These are phyloP conservation scores for Styela clava DNA, from an alignment of 23 tunicate genomes.

Conservation along the genomic window DNA sequence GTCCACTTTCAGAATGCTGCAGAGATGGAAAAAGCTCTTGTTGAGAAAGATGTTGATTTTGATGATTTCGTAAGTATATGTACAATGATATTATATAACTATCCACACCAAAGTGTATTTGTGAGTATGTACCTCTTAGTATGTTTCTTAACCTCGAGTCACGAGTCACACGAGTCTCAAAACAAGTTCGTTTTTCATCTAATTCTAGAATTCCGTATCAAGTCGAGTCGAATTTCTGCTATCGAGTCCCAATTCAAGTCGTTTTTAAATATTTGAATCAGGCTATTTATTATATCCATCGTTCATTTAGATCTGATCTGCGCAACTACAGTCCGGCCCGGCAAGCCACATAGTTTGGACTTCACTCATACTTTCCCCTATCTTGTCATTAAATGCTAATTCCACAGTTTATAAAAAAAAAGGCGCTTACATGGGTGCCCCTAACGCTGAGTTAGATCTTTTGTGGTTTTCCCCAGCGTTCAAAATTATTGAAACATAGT, in stretches of 20 bases:
- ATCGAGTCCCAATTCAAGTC: too few relatives aligned
- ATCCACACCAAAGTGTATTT: not conserved
- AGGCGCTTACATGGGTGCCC: not conserved
- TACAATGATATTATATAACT: not conserved
- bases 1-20: constrained; percentile 98
- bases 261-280: too few relatives aligned
- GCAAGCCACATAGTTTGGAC: too few relatives aligned
- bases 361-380: not conserved
- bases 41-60: constrained; percentile 88
- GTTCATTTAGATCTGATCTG: too few relatives aligned
- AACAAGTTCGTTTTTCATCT: not conserved
- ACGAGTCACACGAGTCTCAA: not conserved
- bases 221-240: too few relatives aligned
- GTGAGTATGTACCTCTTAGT: too few relatives aligned
- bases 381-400: not conserved
- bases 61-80: constrained; percentile 82
- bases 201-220: too few relatives aligned
- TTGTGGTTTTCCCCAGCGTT: too few relatives aligned
- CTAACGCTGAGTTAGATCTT: not conserved
- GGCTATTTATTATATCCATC: too few relatives aligned
- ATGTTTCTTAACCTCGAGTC: too few relatives aligned
- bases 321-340: too few relatives aligned
- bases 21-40: constrained; percentile 96
- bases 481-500: too few relatives aligned
- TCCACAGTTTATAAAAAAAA: not conserved